Conservation (phyloP, 2,113 vertebrate species). For the Clinocottus analis region DNA sequence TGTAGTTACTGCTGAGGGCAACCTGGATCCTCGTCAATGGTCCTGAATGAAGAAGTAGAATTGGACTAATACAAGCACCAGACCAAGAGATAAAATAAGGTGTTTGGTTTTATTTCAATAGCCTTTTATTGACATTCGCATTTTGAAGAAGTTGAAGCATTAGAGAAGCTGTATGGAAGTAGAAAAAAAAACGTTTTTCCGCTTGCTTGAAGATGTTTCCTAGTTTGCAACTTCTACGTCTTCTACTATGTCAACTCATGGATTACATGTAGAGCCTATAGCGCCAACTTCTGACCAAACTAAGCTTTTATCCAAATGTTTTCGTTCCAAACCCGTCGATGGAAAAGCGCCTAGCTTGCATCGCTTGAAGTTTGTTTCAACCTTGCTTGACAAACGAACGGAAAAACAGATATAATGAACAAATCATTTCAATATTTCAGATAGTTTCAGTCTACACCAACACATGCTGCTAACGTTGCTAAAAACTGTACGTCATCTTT, state of each 20-base stretch:
- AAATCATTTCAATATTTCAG: too few species aligned
- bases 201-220: neutral
- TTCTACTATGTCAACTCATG: too few species aligned
- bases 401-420: too few species aligned
- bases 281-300: neutral
- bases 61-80: neutral
- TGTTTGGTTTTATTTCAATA: neutral
- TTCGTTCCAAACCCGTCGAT: too few species aligned
- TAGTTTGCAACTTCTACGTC: too few species aligned
- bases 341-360: too few species aligned
- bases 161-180: neutral
- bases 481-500: neutral
- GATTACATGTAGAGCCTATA: neutral
- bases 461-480: too few species aligned
- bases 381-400: too few species aligned
- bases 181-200: neutral
- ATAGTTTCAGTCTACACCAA: too few species aligned
- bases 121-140: neutral
- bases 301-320: too few species aligned
- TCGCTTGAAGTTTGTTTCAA: too few species aligned
- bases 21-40: neutral
- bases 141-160: neutral
- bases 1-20: neutral
- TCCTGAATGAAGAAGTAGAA: neutral
- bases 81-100: neutral